A percentile compares a stretch with the other conserved stretches of the same genome.
These are phyloP conservation scores for Morpho helenor DNA, from an alignment of 2,888 invertebrate species.

Conservation along the genomic window DNA sequence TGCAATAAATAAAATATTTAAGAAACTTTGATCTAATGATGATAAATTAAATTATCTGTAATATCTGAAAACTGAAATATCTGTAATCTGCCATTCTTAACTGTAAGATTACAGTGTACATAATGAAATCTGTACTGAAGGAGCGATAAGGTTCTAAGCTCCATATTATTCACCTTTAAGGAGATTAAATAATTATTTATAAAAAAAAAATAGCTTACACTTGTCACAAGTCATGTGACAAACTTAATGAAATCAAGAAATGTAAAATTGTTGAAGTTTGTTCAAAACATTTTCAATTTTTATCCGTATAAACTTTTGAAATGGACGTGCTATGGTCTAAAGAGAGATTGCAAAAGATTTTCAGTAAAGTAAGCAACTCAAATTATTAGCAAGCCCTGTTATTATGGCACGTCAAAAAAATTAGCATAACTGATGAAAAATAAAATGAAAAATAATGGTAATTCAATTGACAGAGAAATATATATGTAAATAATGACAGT, in stretches of 20 bases:
- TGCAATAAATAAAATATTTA: too few species aligned
- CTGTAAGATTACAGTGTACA: too few species aligned
- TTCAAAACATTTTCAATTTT: conserved; percentile 7
- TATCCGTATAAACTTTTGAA: conserved; percentile 17
- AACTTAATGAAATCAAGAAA: background rate
- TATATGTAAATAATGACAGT: background rate
- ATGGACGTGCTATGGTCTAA: conserved; percentile 45
- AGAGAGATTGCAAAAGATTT: conserved; percentile 39
- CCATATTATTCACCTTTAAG: too few species aligned
- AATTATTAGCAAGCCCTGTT: conserved; percentile 13
- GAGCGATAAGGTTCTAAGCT: too few species aligned
- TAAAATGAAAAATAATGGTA: conserved; percentile 15
- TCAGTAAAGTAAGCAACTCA: conserved; percentile 34
- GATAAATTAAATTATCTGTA: too few species aligned
- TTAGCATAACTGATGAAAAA: conserved; percentile 8
- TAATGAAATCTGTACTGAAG: too few species aligned
- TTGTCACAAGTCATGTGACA: background rate
- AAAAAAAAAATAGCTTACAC: too few species aligned
- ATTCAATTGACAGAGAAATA: background rate
- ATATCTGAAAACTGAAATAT: too few species aligned
- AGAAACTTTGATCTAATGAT: too few species aligned
- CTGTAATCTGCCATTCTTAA: too few species aligned
- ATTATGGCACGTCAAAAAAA: conserved; percentile 11
- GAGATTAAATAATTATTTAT: too few species aligned
- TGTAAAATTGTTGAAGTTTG: conserved; percentile 25